These are phyloP conservation scores for Ryuthela nishihirai DNA, from an alignment of 2,888 invertebrate species.

Conservation along the genomic window DNA sequence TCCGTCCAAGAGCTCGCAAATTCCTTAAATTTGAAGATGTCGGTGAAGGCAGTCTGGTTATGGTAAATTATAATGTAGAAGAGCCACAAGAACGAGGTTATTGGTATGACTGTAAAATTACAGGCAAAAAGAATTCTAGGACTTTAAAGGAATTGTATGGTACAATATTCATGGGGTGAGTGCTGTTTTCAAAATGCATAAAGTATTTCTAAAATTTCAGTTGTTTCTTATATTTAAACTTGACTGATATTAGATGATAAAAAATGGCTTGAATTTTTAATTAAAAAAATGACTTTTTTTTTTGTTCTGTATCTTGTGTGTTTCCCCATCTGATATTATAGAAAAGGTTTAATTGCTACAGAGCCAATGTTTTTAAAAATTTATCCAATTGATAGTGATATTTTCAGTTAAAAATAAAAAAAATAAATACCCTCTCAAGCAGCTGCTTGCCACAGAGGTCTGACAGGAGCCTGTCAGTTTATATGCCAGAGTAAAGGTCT, in stretches of 20 bases:
- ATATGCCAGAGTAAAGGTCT: no score
- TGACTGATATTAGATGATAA: neutral
- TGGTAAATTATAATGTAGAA: conserved; percentile 72
- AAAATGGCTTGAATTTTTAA: neutral
- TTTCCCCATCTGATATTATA: no score
- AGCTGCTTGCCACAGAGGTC: no score
- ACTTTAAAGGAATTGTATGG: conserved; percentile 46
- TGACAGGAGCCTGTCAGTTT: no score
- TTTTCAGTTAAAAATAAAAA: no score
- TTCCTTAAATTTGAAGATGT: conserved; percentile 58
- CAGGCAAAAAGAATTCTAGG: conserved; percentile 45
- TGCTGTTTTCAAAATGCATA: conserved; percentile 2
- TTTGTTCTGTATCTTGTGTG: neutral
- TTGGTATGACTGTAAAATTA: conserved; percentile 59
- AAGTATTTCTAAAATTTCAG: neutral
- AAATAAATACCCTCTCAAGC: no score
- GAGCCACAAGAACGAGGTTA: conserved; percentile 63
- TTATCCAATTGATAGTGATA: no score
- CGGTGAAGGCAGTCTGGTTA: conserved; percentile 60
- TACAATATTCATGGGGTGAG: conserved; percentile 50
- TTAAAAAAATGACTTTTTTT: neutral
- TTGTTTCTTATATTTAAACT: neutral
- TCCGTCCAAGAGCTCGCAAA: conserved; percentile 65
- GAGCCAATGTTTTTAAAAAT: no score
- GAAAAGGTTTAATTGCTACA: no score